Base-by-base conservation (phyloP, 30 jellyfish, hydroid and myxozoan genomes). In the Nemopilema nomurai region DNA sequence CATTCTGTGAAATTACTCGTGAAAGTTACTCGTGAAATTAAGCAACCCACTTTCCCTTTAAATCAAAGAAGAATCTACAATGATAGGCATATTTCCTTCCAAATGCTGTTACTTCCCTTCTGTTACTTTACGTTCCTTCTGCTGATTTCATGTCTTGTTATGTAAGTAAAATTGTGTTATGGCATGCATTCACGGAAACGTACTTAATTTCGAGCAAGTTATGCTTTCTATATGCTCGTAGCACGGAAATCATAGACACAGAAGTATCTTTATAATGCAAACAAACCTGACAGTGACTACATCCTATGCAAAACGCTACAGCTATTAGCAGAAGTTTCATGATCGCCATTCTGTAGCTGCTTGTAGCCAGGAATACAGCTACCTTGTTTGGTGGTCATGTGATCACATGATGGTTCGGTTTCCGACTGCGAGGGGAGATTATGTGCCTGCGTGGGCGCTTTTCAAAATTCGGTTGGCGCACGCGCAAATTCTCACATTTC, bases 401-500 rank as follows among this genome's bases (percentile, higher is more conserved):
- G 57, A 41, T 41, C 57, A 41, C 57, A 41, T 41, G 57, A 41
- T 41, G 57, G 9, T 41, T n/a, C n/a, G n/a, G n/a, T n/a, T n/a
- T n/a, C n/a, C n/a, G n/a, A n/a, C n/a, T 41, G 57, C 57, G 13
- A 41, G 57, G 9, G 13, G 13, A 6, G 13, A 13, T 13, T 3
- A 26, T 22, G 76, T 1, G 26, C 51, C 78, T 68, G 78, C 78
- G 82, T 17, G 26, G 84, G 79, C 52, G 80, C 79, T 0, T 65
- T 22, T 31, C 23, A 17, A 19, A 18, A 8, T n/a, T n/a, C 86
- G 64, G 91, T 83, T 83, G 69, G 74, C 91, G 91, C 91, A 71
- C 74, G 91, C 91, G 91, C 62, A 17, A 76, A 22, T 26, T 24
- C 13, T 8, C 1, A 20, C 9, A 1, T 25, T 84, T 74, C 29